Percentiles rank a stretch among this genome's conserved stretches.
These are phyloP conservation scores for Pterois miles DNA, from an alignment of 2,797 vertebrate genomes.

Conservation along the genomic window DNA sequence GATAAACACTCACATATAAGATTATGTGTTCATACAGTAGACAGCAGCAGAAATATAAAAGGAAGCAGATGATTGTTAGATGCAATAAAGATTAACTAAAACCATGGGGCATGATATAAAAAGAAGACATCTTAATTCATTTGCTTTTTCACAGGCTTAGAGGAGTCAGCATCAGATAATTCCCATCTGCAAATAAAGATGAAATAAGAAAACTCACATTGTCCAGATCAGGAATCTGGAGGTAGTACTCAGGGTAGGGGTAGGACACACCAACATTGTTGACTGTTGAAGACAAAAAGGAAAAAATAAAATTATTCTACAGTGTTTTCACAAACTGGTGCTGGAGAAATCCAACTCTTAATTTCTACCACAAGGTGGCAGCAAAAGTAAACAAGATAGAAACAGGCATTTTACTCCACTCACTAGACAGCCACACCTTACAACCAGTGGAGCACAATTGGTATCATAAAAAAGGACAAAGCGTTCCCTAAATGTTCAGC, in stretches of 20 bases:
- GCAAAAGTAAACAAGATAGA: conserved; percentile 49
- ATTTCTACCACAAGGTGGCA: conserved; percentile 67
- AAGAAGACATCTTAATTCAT: background rate
- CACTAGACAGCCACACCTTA: conserved; percentile 64
- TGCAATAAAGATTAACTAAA: background rate
- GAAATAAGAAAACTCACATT: conserved; percentile 83
- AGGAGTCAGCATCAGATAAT: background rate
- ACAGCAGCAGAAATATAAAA: background rate
- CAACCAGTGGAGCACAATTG: conserved; percentile 53
- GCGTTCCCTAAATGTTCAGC: conserved; percentile 49
- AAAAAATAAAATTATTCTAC: background rate
- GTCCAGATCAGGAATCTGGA: conserved; percentile 91
- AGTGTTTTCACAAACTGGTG: background rate
- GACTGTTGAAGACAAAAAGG: conserved; percentile 79
- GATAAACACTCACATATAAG: background rate
- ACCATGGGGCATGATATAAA: background rate
- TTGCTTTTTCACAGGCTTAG: background rate
- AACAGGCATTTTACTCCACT: background rate
- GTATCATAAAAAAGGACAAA: conserved; percentile 47
- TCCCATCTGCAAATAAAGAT: background rate
- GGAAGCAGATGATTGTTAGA: background rate
- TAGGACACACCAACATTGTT: conserved; percentile 96
- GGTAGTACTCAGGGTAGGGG: conserved; percentile 91
- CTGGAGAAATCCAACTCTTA: background rate
- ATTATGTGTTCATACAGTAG: background rate